Percentiles rank a stretch among this genome's conserved stretches.
Evolutionary conservation across 2,888 invertebrate species (phyloP).

Genomic region (Agrotis segetum): DNA sequence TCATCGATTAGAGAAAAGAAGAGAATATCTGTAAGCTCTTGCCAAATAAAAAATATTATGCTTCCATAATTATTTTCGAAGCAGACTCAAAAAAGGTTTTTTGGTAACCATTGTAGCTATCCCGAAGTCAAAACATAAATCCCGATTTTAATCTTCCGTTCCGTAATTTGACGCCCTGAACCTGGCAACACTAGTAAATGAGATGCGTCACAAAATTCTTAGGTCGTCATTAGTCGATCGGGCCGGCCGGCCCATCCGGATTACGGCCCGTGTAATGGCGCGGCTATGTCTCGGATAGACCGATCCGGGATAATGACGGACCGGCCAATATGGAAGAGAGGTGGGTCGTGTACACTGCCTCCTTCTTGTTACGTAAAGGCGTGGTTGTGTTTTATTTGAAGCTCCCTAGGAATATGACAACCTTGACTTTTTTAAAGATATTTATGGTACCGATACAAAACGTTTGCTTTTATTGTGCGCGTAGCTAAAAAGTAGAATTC

Average conservation of each 20-base stretch:
- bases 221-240: slow-evolving; percentile 79
- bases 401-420: background rate
- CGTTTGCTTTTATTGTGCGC: too few species aligned
- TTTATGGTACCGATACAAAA: too few species aligned
- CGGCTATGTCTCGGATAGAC: slow-evolving; percentile 73
- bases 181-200: slow-evolving; percentile 59
- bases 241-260: slow-evolving; percentile 66
- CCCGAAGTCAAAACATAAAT: too few species aligned
- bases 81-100: too few species aligned
- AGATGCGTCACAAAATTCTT: slow-evolving; percentile 78
- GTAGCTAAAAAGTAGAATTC: too few species aligned
- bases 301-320: slow-evolving; percentile 78
- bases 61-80: too few species aligned
- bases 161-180: too few species aligned
- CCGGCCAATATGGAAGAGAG: slow-evolving; percentile 81
- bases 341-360: slow-evolving; percentile 68
- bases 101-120: too few species aligned
- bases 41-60: too few species aligned
- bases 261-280: slow-evolving; percentile 72
- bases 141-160: too few species aligned
- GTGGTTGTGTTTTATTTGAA: slow-evolving; percentile 21
- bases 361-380: slow-evolving; percentile 53
- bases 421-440: background rate
- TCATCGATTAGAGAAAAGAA: too few species aligned
- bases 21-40: too few species aligned